Conservation (phyloP, 2,113 vertebrate genomes). For the Trachemys scripta region DNA sequence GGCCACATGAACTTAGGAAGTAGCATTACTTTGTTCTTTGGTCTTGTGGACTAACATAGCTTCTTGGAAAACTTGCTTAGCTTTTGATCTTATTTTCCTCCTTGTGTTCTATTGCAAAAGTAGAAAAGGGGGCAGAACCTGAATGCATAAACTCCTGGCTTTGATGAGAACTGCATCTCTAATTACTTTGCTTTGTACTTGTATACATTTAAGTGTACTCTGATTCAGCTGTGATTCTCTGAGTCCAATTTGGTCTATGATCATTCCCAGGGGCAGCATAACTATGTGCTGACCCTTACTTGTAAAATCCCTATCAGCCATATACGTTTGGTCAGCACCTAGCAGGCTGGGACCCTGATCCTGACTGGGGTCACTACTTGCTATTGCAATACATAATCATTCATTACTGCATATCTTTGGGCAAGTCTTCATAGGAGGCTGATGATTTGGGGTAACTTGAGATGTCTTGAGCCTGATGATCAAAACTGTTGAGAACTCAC, state of each 20-base stretch:
- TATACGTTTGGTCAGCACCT: background rate
- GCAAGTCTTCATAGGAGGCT: background rate
- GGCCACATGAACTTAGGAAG: conserved; percentile 62
- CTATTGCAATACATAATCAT: background rate
- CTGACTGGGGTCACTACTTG: background rate
- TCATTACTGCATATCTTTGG: background rate
- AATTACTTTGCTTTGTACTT: conserved; percentile 55
- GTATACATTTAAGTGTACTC: conserved; percentile 58
- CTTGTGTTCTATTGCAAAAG: conserved; percentile 59
- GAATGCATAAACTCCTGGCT: conserved; percentile 68
- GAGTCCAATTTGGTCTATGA: background rate
- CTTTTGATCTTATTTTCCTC: conserved; percentile 71
- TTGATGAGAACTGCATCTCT: conserved; percentile 59
- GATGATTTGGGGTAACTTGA: background rate
- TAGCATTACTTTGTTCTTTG: conserved; percentile 67
- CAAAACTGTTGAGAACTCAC: background rate
- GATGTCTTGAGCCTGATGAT: background rate
- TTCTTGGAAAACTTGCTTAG: conserved; percentile 67
- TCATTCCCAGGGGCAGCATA: background rate
- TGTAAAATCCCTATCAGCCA: background rate
- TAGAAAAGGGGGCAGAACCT: conserved; percentile 32
- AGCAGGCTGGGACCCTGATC: background rate
- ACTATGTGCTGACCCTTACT: background rate
- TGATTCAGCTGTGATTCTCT: conserved; percentile 43
- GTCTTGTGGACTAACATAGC: conserved; percentile 66